Conservation (phyloP, 1,140 invertebrate species). For the Helicoverpa zea region DNA sequence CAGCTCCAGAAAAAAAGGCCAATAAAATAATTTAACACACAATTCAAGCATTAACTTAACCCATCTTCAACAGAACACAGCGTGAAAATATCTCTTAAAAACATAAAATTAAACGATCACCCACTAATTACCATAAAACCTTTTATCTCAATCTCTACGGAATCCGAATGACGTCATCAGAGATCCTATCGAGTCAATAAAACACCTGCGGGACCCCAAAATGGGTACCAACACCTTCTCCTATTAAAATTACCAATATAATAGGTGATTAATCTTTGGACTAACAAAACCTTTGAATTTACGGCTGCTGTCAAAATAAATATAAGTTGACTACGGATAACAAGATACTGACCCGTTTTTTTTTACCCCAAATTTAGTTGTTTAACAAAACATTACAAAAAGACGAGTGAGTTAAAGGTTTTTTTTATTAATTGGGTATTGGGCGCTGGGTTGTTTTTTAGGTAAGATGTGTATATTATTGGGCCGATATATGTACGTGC, state of each 20-base stretch:
- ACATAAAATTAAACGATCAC: slow-evolving; percentile 44
- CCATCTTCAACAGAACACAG: slow-evolving; percentile 5
- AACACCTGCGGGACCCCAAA: slow-evolving; percentile 52
- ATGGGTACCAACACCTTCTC: slow-evolving; percentile 67
- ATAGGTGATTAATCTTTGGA: slow-evolving; percentile 81
- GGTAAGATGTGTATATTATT: slow-evolving; percentile 59
- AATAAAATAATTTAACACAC: slow-evolving; percentile 34
- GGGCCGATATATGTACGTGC: slow-evolving; percentile 58
- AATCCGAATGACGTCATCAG: slow-evolving; percentile 37
- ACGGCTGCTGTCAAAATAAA: slow-evolving; percentile 78
- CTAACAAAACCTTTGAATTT: slow-evolving; percentile 74
- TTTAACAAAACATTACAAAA: slow-evolving; percentile 82
- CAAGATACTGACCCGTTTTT: slow-evolving; percentile 56
- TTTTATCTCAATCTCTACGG: slow-evolving; percentile 39
- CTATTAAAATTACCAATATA: slow-evolving; percentile 83
- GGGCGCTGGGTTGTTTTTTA: slow-evolving; percentile 58
- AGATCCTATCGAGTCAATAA: slow-evolving; percentile 34
- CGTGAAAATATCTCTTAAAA: slow-evolving; percentile 33
- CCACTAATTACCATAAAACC: slow-evolving; percentile 40
- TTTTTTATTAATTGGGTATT: slow-evolving; percentile 82
- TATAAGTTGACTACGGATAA: slow-evolving; percentile 63
- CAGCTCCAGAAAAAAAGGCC: background rate
- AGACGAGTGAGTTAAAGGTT: slow-evolving; percentile 55
- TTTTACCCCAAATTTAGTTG: slow-evolving; percentile 79
- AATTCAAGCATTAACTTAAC: slow-evolving; percentile 1